Base-by-base conservation (phyloP, 2,888 invertebrate genomes). In the Drosophila paracracens region DNA sequence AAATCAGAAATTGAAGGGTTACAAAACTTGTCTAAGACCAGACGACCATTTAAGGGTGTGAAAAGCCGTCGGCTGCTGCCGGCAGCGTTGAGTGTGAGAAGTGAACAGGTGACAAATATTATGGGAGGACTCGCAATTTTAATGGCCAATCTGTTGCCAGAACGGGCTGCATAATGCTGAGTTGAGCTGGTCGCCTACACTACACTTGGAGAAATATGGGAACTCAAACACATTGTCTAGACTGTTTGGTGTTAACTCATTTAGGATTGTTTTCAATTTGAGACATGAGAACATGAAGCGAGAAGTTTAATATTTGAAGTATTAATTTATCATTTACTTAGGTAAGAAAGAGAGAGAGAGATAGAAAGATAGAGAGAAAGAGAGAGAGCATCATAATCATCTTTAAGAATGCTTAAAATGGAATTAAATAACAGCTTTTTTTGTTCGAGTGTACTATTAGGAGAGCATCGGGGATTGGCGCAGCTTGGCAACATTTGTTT, bases 401-500 rank as follows among this genome's bases (percentile, higher is more conserved):
- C 4, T 35, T 16, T 2, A 36, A 7, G 7, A 16, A 16, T 36
- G 7, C 6, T 16, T 36, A 16, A 33, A 33, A 33, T 3, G 2
- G 6, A 36, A 36, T 4, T 2, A 0, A 16, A 46, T 2, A 1
- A 1, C 21, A 1, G 2, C 0, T 27, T 50, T 21, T n/a, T 50
- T 50, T 38, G 18, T 13, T 0, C 0, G 13, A 38, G 56, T 56
- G 38, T 38, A 29, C 13, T 4, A 38, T 38, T 40, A 31, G 57
- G 43, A 51, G 40, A 61, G 71, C 62, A 66, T 52, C 71, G 36
- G 61, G 46, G 70, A 25, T 52, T n/a, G 35, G 36, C 25, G 33
- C 50, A 52, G 54, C 33, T 18, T 48, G 48, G 82, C 73, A 72
- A 88, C 80, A 88, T 88, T 90, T 86, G 86, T 88, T 85, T 75